Evolutionary conservation across 1,140 invertebrate species (phyloP).

Genomic region (Trichomalopsis sarcophagae): DNA sequence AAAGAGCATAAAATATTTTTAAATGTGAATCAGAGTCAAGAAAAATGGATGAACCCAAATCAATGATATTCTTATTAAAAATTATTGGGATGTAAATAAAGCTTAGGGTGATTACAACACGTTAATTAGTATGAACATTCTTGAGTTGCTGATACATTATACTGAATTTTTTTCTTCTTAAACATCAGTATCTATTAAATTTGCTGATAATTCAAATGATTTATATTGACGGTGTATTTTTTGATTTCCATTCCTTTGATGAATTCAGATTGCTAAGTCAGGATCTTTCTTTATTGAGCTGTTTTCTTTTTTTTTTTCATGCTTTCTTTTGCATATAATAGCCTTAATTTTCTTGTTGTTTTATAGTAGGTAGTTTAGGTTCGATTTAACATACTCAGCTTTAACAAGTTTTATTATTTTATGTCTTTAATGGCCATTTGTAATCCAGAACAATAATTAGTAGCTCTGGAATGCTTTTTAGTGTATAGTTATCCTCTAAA

Average conservation of each 20-base stretch:
- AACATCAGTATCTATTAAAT: too few relatives aligned
- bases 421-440: neutral
- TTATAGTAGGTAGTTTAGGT: neutral
- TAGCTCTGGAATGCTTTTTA: conserved; percentile 6
- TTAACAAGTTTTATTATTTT: neutral
- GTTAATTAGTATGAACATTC: too few relatives aligned
- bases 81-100: too few relatives aligned
- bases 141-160: too few relatives aligned
- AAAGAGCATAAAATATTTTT: too few relatives aligned
- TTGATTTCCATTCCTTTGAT: neutral
- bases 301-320: neutral
- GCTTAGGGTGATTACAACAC: too few relatives aligned
- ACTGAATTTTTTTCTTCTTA: too few relatives aligned
- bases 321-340: neutral
- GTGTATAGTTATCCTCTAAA: neutral
- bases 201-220: too few relatives aligned
- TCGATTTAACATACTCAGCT: neutral
- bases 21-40: too few relatives aligned
- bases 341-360: neutral
- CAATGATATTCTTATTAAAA: too few relatives aligned
- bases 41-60: too few relatives aligned
- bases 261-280: neutral
- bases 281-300: neutral
- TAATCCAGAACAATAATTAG: neutral
- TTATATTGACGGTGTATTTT: too few relatives aligned